phyloP scores from a whole-genome alignment of 2,797 vertebrate species.

The Hipposideros larvatus region DNA sequence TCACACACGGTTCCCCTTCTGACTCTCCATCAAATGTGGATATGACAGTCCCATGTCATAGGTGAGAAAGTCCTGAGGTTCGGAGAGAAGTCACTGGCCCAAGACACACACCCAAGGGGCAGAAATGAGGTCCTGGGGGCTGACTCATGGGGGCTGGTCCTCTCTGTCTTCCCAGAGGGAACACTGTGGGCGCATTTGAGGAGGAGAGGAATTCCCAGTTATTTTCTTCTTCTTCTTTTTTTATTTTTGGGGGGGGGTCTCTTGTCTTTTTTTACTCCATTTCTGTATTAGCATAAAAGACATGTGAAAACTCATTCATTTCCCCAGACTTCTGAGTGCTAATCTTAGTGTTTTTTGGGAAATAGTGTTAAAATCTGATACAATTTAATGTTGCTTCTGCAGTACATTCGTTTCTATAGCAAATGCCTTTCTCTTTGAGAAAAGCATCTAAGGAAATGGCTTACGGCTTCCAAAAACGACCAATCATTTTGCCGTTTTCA shows the following conservation, averaged over 20 bases:
- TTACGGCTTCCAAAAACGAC: background rate
- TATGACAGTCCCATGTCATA: background rate
- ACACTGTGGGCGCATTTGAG: rapidly evolving
- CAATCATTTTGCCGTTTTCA: background rate
- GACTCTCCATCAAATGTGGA: rapidly evolving
- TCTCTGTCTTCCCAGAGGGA: background rate
- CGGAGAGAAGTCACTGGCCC: background rate
- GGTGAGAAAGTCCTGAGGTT: background rate
- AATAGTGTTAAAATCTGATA: background rate
- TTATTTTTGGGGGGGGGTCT: no score
- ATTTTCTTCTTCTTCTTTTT: background rate
- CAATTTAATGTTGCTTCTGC: background rate
- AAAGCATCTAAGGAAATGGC: background rate
- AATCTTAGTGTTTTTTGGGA: background rate
- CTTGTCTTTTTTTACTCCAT: no score
- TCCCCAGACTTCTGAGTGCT: background rate
- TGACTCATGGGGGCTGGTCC: background rate
- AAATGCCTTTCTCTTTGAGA: background rate
- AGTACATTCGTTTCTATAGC: background rate
- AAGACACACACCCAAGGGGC: rapidly evolving
- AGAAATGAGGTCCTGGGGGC: background rate
- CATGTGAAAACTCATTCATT: rapidly evolving
- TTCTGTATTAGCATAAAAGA: background rate
- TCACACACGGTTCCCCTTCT: rapidly evolving
- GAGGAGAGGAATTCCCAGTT: no score